Evolutionary conservation across 2,888 invertebrate genomes (phyloP), one percentile per base, ranked within the genome.

Genomic region (Tuberolachnus salignus): DNA sequence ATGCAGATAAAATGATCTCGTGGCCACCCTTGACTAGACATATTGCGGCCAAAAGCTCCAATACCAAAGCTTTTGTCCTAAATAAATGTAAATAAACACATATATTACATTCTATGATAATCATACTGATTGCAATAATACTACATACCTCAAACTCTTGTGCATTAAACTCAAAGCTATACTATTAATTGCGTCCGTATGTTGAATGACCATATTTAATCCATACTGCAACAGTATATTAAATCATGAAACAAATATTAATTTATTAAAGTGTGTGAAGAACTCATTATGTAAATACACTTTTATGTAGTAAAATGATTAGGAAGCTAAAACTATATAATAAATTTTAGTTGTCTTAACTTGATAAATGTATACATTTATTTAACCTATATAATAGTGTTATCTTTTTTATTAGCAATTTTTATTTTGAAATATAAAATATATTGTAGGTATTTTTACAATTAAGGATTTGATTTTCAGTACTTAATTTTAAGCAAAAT

Each of bases 21-120:
- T 99, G 99, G n/a, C 99, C 99, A 21, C 98, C 98, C 87, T 97
- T 97, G 81, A 99, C 98, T 82, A 98, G 89, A 86, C 99, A 99
- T 83, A 99, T 97, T 81, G 98, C 99, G 0, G 99, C 98, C 82
- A 99, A 88, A 81, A 99, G 90, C 86, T 99, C 98, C 83, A 99
- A 88, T 23, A 99, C 98, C 82, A 99, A 87, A 1, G 98, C 97
- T 88, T 99, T 99, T 44, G 99, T 99, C 82, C 98, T 90, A 84
- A 46, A 85, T 67, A 10, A 67, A 69, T 14, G 23, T 21, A 66
- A 59, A 59, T n/a, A 16, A 19, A 67, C 3, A 49, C 10, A 8
- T 6, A 1, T 34, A 10, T 49, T 34, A 69, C 26, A 66, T 1
- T 70, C 46, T 1, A n/a, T 26, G 59, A 49, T 23, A 63, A 57